Evolutionary conservation across 2,797 vertebrate species (phyloP), one percentile per base, ranked within the genome.

Genomic region (Kryptopterus vitreolus): DNA sequence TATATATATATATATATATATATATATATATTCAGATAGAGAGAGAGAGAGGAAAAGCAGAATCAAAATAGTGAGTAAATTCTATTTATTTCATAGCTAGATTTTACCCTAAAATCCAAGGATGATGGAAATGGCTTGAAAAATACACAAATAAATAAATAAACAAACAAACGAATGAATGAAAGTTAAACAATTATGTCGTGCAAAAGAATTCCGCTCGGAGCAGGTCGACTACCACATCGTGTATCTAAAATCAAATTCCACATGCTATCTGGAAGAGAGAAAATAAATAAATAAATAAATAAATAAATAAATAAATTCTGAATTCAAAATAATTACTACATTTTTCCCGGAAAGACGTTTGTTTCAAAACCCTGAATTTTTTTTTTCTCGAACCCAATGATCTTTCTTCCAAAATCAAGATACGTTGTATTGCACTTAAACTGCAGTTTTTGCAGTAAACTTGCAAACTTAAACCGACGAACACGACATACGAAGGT

Each of bases 71-170:
- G 18, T 31, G 78, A 61, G 43, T 81, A n/a, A 81, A 52, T 81
- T 75, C 33, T 81, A 69, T 81, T 81, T 81, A 81, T 81, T 81
- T 50, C 53, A 81, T 55, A 76, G 73, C 79, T 59, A 81, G 68
- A n/a, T 24, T 81, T 76, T 59, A 55, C 58, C 72, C 62, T 76
- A 81, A 76, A 69, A 55, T 81, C 79, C 35, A 69, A 20, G 35
- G 66, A 58, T 20, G 62, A 75, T 68, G 43, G 69, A 13, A 76
- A 38, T 29, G 43, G 33, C n/a, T 61, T 81, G 53, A 76, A 53
- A 55, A 50, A 20, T 71, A 43, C 58, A 48, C 10, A 31, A 24
- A 78, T 7, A 50, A 70, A 70, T 48, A 10, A 59, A 31, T 16
- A 66, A 35, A 38, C 65, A 46, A 76, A 61, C 6, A 59, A 26